Percentiles rank a stretch among this genome's conserved stretches.
phyloP scores from a whole-genome alignment of 1,140 invertebrate species.

The Patella vulgata region DNA sequence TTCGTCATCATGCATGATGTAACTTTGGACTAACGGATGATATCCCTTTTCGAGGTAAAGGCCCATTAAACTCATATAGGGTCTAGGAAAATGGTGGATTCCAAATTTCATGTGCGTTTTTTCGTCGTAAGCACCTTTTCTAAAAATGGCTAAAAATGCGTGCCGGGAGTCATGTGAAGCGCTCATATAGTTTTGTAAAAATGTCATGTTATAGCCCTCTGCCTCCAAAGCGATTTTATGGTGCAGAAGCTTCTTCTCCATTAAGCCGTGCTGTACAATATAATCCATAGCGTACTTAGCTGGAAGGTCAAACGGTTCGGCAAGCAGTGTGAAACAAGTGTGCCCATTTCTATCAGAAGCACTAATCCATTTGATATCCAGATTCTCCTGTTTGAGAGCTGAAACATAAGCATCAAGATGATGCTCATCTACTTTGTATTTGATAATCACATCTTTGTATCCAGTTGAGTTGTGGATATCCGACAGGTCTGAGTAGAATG shows the following conservation, averaged over 20 bases:
- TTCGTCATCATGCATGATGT: conserved; percentile 42
- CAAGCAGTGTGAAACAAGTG: conserved; percentile 49
- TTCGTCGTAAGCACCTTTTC: conserved; percentile 40
- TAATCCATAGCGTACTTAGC: conserved; percentile 20
- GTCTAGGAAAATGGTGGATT: conserved; percentile 49
- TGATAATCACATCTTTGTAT: conserved; percentile 21
- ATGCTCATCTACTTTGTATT: conserved; percentile 50
- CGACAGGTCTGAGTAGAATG: conserved; percentile 43
- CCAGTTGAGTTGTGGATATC: conserved; percentile 29
- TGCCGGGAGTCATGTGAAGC: conserved; percentile 39
- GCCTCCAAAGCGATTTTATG: conserved; percentile 48
- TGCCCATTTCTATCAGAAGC: conserved; percentile 30
- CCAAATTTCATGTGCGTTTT: conserved; percentile 52
- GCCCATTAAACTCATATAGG: conserved; percentile 51
- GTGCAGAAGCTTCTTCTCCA: conserved; percentile 38
- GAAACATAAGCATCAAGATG: conserved; percentile 46
- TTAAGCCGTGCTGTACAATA: conserved; percentile 45
- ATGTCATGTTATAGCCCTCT: conserved; percentile 50
- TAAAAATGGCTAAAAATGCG: conserved; percentile 51
- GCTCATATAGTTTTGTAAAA: conserved; percentile 56
- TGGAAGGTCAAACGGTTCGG: conserved; percentile 20
- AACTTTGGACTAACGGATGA: conserved; percentile 50
- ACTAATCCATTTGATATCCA: conserved; percentile 51
- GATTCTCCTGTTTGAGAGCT: conserved; percentile 42
- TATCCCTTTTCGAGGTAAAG: conserved; percentile 53